A percentile compares a stretch with the other conserved stretches of the same genome.
Conservation (phyloP, 2,888 invertebrate species). For the Tipula vernalis region DNA sequence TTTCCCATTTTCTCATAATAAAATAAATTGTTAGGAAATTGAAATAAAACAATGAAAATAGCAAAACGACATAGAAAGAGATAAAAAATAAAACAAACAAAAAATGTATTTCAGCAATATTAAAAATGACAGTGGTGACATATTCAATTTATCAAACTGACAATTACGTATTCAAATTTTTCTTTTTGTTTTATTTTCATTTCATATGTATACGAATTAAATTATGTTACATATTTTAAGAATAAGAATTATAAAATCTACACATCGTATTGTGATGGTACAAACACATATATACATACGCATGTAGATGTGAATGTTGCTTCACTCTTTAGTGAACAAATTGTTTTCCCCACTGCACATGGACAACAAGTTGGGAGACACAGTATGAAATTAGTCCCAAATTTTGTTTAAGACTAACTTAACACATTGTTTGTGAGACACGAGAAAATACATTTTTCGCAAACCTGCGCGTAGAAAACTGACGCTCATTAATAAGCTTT, state of each 20-base stretch:
- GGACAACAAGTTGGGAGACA: too few species aligned
- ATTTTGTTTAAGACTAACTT: too few species aligned
- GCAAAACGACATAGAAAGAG: background rate
- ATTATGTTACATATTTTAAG: background rate
- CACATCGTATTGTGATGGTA: background rate
- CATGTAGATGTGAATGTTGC: too few species aligned
- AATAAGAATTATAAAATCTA: background rate
- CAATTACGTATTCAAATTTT: background rate
- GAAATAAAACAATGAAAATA: background rate
- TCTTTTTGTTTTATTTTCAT: background rate
- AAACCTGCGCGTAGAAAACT: too few species aligned
- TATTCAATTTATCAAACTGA: background rate
- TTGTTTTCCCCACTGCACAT: too few species aligned
- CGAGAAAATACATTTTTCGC: too few species aligned
- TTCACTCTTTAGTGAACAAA: too few species aligned
- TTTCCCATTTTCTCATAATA: background rate
- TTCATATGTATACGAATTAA: background rate
- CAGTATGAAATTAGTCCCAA: too few species aligned
- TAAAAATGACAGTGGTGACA: background rate
- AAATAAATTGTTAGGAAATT: background rate
- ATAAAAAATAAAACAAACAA: background rate
- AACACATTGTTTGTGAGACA: too few species aligned
- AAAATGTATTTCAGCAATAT: background rate
- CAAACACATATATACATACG: background rate
- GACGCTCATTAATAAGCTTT: too few species aligned